Conservation (phyloP, 2,888 invertebrate species). For the Sesia apiformis region DNA sequence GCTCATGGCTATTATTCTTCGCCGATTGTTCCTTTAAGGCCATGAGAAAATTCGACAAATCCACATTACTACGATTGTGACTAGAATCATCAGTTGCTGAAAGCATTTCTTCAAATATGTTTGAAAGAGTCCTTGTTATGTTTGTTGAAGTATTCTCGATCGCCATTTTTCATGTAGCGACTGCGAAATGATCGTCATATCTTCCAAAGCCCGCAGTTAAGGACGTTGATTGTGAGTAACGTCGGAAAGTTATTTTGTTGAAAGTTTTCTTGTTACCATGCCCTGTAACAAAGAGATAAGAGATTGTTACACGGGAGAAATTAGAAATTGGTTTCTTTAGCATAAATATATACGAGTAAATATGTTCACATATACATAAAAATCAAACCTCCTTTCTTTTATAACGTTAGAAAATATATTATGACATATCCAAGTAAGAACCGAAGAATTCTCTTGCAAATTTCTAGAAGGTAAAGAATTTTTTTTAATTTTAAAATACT, state of each 20-base stretch:
- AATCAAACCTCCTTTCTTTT: too few species aligned
- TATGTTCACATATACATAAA: too few species aligned
- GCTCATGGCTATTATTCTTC: slow-evolving; percentile 41
- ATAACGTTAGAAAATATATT: too few species aligned
- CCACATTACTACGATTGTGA: slow-evolving; percentile 43
- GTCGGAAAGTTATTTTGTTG: background rate
- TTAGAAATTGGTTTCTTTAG: too few species aligned
- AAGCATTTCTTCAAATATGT: slow-evolving; percentile 57
- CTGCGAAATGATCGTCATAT: background rate
- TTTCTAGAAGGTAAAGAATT: too few species aligned
- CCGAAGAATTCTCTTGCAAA: too few species aligned
- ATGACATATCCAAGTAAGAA: too few species aligned
- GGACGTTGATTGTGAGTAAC: background rate
- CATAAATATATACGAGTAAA: too few species aligned
- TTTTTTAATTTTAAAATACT: too few species aligned
- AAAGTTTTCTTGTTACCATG: background rate
- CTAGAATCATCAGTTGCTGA: slow-evolving; percentile 38
- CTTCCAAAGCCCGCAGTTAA: background rate
- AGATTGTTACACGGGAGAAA: background rate
- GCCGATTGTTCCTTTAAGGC: slow-evolving; percentile 39
- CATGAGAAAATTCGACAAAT: slow-evolving; percentile 46
- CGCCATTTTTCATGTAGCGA: slow-evolving; percentile 27
- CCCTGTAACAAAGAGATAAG: background rate
- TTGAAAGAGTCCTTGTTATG: slow-evolving; percentile 53
- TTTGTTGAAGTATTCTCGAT: slow-evolving; percentile 37